Base-by-base conservation (phyloP, 2,113 vertebrate genomes). In the Brachypteracias leptosomus region DNA sequence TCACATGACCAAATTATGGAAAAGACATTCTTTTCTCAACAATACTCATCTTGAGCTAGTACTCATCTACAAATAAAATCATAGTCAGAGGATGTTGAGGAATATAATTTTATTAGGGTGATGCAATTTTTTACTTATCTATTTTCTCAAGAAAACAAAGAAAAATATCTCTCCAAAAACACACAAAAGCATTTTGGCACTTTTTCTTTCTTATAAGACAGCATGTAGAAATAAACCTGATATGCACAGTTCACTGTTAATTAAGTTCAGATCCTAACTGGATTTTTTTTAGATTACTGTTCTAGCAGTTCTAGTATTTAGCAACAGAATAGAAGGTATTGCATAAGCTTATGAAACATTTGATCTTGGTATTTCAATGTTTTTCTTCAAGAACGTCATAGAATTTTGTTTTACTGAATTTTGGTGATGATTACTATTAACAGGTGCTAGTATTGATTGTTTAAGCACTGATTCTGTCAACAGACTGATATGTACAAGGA, bases 211-310 rank as follows among this genome's bases (percentile, higher is more conserved):
- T 47, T 79, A 26, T 18, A 78, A 58, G 11, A 33, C 7, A 55
- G 11, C 4, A 46, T 21, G 9, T 44, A 70, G 20, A 33, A 77
- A 51, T 55, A 66, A 51, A 79, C 24, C 7, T 62, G 66, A 38
- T 21, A 58, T n/a, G 13, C 20, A 76, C 4, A 52, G 8, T 78
- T 88, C 16, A 57, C 9, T 42, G 11, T 0, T 1, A n/a, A n/a
- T n/a, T n/a, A n/a, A n/a, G 42, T 42, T 15, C 42, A 42, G 42
- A 36, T 78, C 14, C 13, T 25, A 62, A 31, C 5, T 35, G 26
- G 16, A 42, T 22, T 19, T 59, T 61, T 40, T 63, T 44, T 22
- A 35, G 12, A 46, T 49, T 46, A 6, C 4, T 58, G 4, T 72
- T 72, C 19, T 57, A 51, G 26, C 5, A 20, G 12, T 61, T 79